Evolutionary conservation across 1,140 invertebrate species (phyloP), one percentile per base, ranked within the genome.

Genomic region (Holcopasites calliopsidis): DNA sequence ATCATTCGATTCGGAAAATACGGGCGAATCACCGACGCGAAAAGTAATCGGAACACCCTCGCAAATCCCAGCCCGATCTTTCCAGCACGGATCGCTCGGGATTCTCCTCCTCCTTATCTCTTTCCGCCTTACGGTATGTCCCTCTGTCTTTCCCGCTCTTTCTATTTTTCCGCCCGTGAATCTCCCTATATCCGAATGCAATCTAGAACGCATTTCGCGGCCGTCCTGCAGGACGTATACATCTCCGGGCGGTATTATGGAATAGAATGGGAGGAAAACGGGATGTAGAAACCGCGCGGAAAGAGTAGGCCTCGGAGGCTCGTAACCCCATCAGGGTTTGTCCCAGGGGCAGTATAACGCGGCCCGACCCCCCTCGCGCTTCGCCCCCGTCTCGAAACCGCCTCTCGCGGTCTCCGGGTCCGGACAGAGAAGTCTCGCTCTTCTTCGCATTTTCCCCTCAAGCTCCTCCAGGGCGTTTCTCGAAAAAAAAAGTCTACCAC

Each of bases 301-400:
- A 88, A 89, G 89, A 92, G 90, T 91, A 91, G 90, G 90, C 91
- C 91, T 91, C 84, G 72, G 91, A 92, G 91, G 89, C 90, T 86
- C 87, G 90, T 92, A 92, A 91, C 91, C 91, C 89, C 90, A 92
- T 92, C 91, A 91, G 88, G 81, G 86, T 80, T 87, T 74, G 82
- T 91, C 90, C 88, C 91, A 84, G 54, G 89, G 89, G 90, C 79
- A 66, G 76, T 86, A 90, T 91, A 90, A 91, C 88, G 77, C 79
- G 77, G 58, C 66, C 64, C 76, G 50, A 78, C 77, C 54, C 84
- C 38, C 57, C 68, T 64, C 76, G n/a, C 10, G 18, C 31, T 82
- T 55, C 70, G 52, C 58, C 60, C 82, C 52, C 38, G 65, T 72
- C 70, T 75, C 68, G 79, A 74, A 79, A 81, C 83, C 84, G 72